Base-by-base conservation (phyloP, 2,888 invertebrate genomes). In the Thymelicus acteon region DNA sequence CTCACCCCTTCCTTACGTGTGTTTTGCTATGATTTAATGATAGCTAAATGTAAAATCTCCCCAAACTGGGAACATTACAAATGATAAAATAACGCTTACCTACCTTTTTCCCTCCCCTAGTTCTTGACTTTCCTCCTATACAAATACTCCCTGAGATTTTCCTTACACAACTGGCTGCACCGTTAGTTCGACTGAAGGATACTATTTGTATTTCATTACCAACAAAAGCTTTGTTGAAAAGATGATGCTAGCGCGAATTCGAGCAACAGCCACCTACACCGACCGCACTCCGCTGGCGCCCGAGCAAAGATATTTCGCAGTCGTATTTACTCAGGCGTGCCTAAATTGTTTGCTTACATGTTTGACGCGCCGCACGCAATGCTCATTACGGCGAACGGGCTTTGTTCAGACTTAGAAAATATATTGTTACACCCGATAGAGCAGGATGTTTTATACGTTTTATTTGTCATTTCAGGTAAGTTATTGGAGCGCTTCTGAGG, bases 301-400 rank as follows among this genome's bases (percentile, higher is more conserved):
- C 88, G 82, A 85, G 86, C 87, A 84, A 88, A 89, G 92, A 92
- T 91, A 93, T 93, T 91, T 91, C 90, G 85, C 86, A 87, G 88
- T 90, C 86, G 89, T 92, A 93, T 93, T 93, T 93, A 92, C 88
- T 92, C 92, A 93, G 92, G 92, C 93, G 90, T 90, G 84, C 89
- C 90, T 90, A 92, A 93, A 91, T 90, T 92, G 93, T 93, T 93
- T 93, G 91, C 91, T 92, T 92, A 93, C 90, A 92, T 90, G 92
- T 93, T 92, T 92, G 93, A 92, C 92, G 90, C 92, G 88, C 87
- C 89, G 87, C 91, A 92, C 92, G 91, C 92, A 92, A 90, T 88
- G 88, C 91, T 93, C 93, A 93, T 93, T 93, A 93, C 85, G 86
- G 87, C 83, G 82, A 87, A 87, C 87, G 86, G 82, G 88, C 92